Conservation (phyloP, 2,113 vertebrate species). For the Penelope pileata region DNA sequence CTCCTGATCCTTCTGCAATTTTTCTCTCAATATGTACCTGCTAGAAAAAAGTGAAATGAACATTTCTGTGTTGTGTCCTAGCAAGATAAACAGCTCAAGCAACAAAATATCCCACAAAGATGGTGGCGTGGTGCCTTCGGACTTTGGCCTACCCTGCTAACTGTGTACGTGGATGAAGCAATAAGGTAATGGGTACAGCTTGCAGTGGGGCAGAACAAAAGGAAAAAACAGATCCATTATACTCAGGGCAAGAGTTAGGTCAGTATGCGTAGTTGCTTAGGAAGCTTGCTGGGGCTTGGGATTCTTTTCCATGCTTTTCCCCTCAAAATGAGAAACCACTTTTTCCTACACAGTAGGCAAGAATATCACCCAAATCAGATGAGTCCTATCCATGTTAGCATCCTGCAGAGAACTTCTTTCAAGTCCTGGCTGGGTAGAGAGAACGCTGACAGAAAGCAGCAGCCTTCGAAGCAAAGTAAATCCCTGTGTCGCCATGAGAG, state of each 20-base stretch:
- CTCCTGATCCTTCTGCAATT: neutral
- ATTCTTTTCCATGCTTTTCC: conserved; percentile 7
- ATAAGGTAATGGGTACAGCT: neutral
- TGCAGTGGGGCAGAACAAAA: neutral
- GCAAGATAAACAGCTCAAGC: neutral
- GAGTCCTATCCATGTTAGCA: neutral
- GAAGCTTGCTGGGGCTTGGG: neutral
- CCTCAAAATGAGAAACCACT: conserved; percentile 47
- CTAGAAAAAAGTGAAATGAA: neutral
- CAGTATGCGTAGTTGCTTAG: neutral
- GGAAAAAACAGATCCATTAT: neutral
- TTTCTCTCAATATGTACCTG: neutral
- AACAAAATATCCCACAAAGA: neutral
- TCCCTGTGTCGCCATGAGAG: neutral
- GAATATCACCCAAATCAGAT: conserved; percentile 16
- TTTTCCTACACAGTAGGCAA: conserved; percentile 72
- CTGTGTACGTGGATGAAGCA: neutral
- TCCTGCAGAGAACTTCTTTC: neutral
- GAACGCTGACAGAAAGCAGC: neutral
- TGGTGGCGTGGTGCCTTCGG: neutral
- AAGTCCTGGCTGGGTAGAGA: neutral
- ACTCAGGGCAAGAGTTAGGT: neutral
- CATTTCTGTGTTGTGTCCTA: neutral
- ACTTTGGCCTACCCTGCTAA: neutral
- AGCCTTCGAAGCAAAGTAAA: neutral